These are phyloP conservation scores for Idaea aversata DNA, from an alignment of 2,888 invertebrate species.

Conservation along the genomic window DNA sequence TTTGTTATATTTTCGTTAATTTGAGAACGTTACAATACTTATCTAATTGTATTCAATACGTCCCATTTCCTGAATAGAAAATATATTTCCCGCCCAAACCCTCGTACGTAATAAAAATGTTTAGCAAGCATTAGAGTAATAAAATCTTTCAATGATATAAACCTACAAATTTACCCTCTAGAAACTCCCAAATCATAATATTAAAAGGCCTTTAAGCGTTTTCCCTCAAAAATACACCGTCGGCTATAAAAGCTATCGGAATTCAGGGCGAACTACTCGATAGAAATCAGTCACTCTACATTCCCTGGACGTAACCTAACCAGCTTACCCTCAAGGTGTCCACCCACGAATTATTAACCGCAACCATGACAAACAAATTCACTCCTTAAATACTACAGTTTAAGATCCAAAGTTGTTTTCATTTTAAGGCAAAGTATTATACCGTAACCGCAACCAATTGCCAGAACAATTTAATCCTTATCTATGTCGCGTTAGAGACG, in stretches of 20 bases:
- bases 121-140: slow-evolving; percentile 1
- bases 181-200: slow-evolving; percentile 16
- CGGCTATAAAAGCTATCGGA: slow-evolving; percentile 37
- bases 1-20: too few relatives aligned
- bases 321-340: slow-evolving; percentile 45
- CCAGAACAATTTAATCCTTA: slow-evolving; percentile 25
- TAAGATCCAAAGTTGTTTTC: slow-evolving; percentile 18
- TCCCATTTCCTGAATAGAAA: not conserved
- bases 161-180: not conserved
- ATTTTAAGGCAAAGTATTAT: slow-evolving; percentile 22
- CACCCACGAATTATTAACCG: slow-evolving; percentile 48
- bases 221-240: slow-evolving; percentile 24
- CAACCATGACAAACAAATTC: slow-evolving; percentile 13
- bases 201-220: slow-evolving; percentile 24
- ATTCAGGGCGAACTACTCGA: slow-evolving; percentile 33
- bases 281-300: slow-evolving; percentile 49
- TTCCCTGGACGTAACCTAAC: slow-evolving; percentile 45
- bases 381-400: slow-evolving; percentile 17
- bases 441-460: slow-evolving; percentile 21
- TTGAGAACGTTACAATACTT: too few relatives aligned
- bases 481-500: slow-evolving; percentile 13
- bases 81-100: not conserved
- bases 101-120: not conserved
- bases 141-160: slow-evolving; percentile 3
- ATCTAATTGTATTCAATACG: not conserved